Conservation (phyloP, 1,140 invertebrate species). For the Aphaenogaster ashmeadi region DNA sequence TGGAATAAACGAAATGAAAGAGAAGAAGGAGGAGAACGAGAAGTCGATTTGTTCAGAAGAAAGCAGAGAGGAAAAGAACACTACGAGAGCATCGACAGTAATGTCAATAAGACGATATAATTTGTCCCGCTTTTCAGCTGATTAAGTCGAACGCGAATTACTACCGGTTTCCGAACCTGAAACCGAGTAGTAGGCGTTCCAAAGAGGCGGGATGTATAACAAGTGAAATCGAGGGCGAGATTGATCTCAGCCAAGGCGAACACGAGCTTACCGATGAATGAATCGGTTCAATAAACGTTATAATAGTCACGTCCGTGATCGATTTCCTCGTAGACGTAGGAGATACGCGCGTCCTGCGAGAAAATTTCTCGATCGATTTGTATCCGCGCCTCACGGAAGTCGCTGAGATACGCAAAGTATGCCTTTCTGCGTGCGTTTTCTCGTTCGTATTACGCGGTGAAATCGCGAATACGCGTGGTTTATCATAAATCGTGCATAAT, state of each 20-base stretch:
- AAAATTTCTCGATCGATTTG: conserved; percentile 19
- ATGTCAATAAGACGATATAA: conserved; percentile 23
- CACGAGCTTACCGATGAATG: conserved; percentile 34
- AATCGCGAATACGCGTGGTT: neutral
- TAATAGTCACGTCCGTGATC: conserved; percentile 41
- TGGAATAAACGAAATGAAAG: neutral
- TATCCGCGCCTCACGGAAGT: conserved; percentile 24
- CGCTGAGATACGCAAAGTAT: neutral
- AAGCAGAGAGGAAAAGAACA: neutral
- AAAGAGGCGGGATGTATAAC: conserved; percentile 11
- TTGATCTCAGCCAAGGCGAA: conserved; percentile 42
- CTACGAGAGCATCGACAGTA: neutral
- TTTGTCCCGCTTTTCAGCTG: neutral
- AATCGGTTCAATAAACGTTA: conserved; percentile 5
- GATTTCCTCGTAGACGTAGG: conserved; percentile 11
- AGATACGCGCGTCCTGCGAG: neutral
- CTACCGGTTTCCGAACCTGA: conserved; percentile 29
- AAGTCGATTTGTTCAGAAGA: neutral
- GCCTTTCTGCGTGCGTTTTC: conserved; percentile 6
- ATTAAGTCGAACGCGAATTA: conserved; percentile 39
- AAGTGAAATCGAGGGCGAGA: conserved; percentile 59
- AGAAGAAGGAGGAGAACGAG: neutral
- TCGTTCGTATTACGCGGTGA: conserved; percentile 11
- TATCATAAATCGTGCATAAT: conserved; percentile 22
- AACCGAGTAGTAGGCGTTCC: neutral